A percentile compares a stretch with the other conserved stretches of the same genome.
phyloP scores from a whole-genome alignment of 92 coral and sea anemone genomes.

The Zoanthus sociatus region DNA sequence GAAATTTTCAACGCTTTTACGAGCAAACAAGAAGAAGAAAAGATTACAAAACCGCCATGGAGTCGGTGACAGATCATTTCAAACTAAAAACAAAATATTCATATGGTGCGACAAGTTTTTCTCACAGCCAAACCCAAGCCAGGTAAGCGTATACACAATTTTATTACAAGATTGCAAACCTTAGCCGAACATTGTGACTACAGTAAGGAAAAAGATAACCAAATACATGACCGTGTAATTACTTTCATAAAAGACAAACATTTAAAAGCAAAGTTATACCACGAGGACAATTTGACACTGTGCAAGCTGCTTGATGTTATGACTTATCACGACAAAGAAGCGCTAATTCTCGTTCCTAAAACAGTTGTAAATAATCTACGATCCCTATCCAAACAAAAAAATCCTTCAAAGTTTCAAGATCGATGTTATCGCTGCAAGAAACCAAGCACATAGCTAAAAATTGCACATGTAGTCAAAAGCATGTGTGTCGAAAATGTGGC shows the following conservation, averaged over 20 bases:
- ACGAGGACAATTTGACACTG: conserved; percentile 42
- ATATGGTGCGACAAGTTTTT: conserved; percentile 55
- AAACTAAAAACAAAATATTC: conserved; percentile 58
- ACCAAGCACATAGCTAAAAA: conserved; percentile 54
- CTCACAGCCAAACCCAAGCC: conserved; percentile 42
- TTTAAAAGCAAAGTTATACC: conserved; percentile 62
- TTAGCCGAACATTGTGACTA: conserved; percentile 66
- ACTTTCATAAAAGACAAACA: conserved; percentile 55
- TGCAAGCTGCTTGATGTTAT: conserved; percentile 51
- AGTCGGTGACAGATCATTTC: conserved; percentile 51
- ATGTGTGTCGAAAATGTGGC: conserved; percentile 51
- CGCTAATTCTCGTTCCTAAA: conserved; percentile 10
- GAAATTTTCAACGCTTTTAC: conserved; percentile 51
- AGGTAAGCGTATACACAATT: conserved; percentile 65
- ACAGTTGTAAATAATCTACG: not conserved
- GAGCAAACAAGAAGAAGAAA: conserved; percentile 37
- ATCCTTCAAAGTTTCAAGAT: not conserved
- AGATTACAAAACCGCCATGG: conserved; percentile 53
- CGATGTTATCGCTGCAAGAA: conserved; percentile 33
- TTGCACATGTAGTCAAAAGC: conserved; percentile 1
- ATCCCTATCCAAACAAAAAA: not conserved
- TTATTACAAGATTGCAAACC: conserved; percentile 51
- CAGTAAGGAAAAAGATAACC: conserved; percentile 61
- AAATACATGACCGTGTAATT: conserved; percentile 54
- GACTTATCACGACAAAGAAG: conserved; percentile 59